These are phyloP conservation scores for Bagarius yarrelli DNA, from an alignment of 2,113 vertebrate species.

Conservation along the genomic window DNA sequence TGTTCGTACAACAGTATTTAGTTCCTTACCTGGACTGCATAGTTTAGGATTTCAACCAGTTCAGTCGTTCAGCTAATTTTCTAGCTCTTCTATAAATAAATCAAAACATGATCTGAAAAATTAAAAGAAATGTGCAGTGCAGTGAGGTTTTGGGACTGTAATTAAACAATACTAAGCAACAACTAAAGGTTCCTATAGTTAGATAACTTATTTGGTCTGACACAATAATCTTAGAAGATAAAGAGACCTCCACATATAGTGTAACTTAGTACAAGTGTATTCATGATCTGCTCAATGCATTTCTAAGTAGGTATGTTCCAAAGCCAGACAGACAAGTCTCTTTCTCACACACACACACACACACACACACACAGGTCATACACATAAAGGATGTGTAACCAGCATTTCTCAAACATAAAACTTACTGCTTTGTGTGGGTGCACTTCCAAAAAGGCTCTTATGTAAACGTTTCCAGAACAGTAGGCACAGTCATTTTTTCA, in stretches of 20 bases:
- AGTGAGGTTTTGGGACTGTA: neutral
- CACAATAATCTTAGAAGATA: slow-evolving; percentile 7
- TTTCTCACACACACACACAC: neutral
- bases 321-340: neutral
- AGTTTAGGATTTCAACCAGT: slow-evolving; percentile 40
- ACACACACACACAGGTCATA: neutral
- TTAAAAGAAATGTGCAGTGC: slow-evolving; percentile 19
- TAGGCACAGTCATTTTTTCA: slow-evolving; percentile 63
- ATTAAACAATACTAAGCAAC: slow-evolving; percentile 27
- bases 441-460: slow-evolving; percentile 57
- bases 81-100: slow-evolving; percentile 6
- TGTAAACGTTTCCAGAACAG: slow-evolving; percentile 68
- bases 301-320: slow-evolving; percentile 21
- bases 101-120: neutral
- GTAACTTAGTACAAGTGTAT: slow-evolving; percentile 7
- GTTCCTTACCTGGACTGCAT: slow-evolving; percentile 34
- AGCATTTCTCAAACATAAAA: slow-evolving; percentile 34
- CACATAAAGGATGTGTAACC: slow-evolving; percentile 34
- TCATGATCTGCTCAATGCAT: slow-evolving; percentile 8
- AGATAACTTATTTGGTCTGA: slow-evolving; percentile 32
- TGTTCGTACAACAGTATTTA: slow-evolving; percentile 40
- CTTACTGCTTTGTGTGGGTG: slow-evolving; percentile 33
- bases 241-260: neutral
- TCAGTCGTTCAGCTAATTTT: slow-evolving; percentile 20
- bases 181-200: slow-evolving; percentile 29